These are phyloP conservation scores for Sesia apiformis DNA, from an alignment of 2,888 invertebrate genomes.

Conservation along the genomic window DNA sequence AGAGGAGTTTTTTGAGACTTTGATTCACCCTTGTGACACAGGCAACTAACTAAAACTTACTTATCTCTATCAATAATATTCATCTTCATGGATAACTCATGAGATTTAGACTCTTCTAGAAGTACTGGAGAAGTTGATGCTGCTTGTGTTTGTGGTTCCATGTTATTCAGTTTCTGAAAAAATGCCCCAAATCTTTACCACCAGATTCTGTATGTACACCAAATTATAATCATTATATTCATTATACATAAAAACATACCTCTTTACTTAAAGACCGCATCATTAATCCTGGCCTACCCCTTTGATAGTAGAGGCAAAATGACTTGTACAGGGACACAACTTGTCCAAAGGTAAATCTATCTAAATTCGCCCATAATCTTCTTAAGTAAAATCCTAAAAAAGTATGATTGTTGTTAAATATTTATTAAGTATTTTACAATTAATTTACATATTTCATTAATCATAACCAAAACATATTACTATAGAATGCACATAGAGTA, in stretches of 20 bases:
- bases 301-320: slow-evolving; percentile 80
- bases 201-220: background rate
- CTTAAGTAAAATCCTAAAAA: slow-evolving; percentile 86
- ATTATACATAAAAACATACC: slow-evolving; percentile 24
- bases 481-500: too few species aligned
- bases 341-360: slow-evolving; percentile 89
- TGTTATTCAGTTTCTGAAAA: slow-evolving; percentile 59
- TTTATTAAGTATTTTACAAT: too few species aligned
- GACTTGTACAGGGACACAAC: slow-evolving; percentile 83
- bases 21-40: too few species aligned
- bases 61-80: slow-evolving; percentile 58
- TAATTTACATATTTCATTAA: too few species aligned
- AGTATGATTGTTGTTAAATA: slow-evolving; percentile 4
- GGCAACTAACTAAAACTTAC: slow-evolving; percentile 26
- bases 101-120: slow-evolving; percentile 46
- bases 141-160: slow-evolving; percentile 35
- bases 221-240: background rate
- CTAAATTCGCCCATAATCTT: slow-evolving; percentile 85
- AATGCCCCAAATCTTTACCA: background rate
- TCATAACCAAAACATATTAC: too few species aligned
- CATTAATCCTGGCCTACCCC: slow-evolving; percentile 65
- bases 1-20: too few species aligned
- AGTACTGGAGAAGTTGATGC: slow-evolving; percentile 30
- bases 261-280: slow-evolving; percentile 66
- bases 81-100: slow-evolving; percentile 53